A percentile compares a stretch with the other conserved stretches of the same genome.
These are phyloP conservation scores for Haliclystus octoradiatus DNA, from an alignment of 30 jellyfish, hydroid and myxozoan species.

Conservation along the genomic window DNA sequence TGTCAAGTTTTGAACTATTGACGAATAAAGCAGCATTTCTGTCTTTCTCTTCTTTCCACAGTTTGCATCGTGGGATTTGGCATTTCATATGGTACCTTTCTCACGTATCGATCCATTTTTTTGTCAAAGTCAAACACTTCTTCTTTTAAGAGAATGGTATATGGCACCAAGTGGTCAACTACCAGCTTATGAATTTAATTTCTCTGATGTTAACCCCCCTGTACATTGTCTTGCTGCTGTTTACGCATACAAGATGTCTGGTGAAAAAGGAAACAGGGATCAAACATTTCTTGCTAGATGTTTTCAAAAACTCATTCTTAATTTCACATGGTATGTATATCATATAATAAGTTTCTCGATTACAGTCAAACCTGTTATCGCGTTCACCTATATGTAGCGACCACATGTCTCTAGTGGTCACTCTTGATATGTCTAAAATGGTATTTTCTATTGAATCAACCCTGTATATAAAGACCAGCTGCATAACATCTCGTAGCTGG, in stretches of 20 bases:
- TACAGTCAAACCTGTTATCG: too few relatives aligned
- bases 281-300: constrained; percentile 63
- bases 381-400: too few relatives aligned
- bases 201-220: constrained; percentile 89
- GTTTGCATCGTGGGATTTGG: constrained; percentile 92
- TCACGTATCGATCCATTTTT: constrained; percentile 68
- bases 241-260: constrained; percentile 66
- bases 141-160: constrained; percentile 78
- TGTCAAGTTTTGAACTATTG: too few relatives aligned
- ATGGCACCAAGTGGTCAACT: constrained; percentile 94
- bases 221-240: constrained; percentile 80
- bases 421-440: too few relatives aligned
- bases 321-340: constrained; percentile 66
- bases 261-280: constrained; percentile 63
- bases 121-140: constrained; percentile 55
- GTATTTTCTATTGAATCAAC: too few relatives aligned
- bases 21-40: background rate
- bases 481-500: too few relatives aligned
- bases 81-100: constrained; percentile 85
- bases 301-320: constrained; percentile 77
- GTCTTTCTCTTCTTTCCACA: constrained; percentile 3
- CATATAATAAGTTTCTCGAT: too few relatives aligned
- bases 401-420: too few relatives aligned
- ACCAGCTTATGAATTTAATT: constrained; percentile 89
- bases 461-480: too few relatives aligned